These are phyloP conservation scores for Polydrusus pterygomalis DNA, from an alignment of 2,888 invertebrate species.

Conservation along the genomic window DNA sequence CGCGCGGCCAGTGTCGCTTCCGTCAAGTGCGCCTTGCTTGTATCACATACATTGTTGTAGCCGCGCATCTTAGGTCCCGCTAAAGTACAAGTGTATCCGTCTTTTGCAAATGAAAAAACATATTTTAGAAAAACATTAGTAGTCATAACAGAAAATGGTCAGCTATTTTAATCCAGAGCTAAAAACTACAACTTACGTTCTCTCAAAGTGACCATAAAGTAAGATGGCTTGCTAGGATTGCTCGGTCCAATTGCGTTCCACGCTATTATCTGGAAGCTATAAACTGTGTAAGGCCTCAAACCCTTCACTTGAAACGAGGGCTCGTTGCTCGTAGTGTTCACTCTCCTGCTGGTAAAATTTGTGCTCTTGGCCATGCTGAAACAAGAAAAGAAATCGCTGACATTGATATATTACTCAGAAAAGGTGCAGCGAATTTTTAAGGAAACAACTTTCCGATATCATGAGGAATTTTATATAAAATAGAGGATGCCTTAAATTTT, in stretches of 20 bases:
- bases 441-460: conserved; percentile 38
- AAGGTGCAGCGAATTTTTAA: conserved; percentile 41
- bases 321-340: conserved; percentile 74
- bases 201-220: conserved; percentile 83
- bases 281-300: conserved; percentile 83
- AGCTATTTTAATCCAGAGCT: conserved; percentile 6
- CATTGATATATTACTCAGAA: conserved; percentile 47
- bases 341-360: conserved; percentile 51
- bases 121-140: not conserved
- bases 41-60: too few relatives aligned
- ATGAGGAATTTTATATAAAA: conserved; percentile 44
- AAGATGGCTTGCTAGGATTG: conserved; percentile 81
- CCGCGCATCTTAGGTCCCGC: too few relatives aligned
- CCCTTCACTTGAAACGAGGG: conserved; percentile 80
- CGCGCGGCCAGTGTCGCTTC: too few relatives aligned
- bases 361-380: conserved; percentile 54
- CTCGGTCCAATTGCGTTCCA: conserved; percentile 83
- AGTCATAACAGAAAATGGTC: not conserved
- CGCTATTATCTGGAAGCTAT: conserved; percentile 83
- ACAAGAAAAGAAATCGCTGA: conserved; percentile 54
- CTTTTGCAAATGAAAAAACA: not conserved
- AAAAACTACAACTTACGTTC: conserved; percentile 76
- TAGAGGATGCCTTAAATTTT: conserved; percentile 27
- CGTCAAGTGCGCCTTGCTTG: too few relatives aligned
- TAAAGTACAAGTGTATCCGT: too few relatives aligned